A percentile compares a stretch with the other conserved stretches of the same genome.
phyloP scores from a whole-genome alignment of 2,113 vertebrate genomes.

The Tiliqua scincoides region DNA sequence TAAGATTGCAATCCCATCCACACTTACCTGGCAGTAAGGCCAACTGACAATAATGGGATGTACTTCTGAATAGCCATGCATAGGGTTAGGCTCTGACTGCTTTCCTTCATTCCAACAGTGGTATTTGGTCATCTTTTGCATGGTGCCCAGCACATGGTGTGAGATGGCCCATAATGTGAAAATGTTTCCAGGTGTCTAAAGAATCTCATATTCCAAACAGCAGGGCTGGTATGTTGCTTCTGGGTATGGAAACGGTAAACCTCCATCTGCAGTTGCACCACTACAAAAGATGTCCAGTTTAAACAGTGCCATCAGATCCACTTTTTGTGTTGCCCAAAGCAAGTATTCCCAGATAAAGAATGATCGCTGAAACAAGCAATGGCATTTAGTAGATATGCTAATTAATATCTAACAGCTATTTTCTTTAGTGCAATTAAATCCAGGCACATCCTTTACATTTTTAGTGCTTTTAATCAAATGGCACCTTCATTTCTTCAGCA shows the following conservation, averaged over 20 bases:
- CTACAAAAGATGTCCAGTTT: conserved; percentile 3
- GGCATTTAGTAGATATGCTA: conserved; percentile 55
- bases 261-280: not conserved
- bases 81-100: too few species aligned
- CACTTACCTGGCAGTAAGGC: too few species aligned
- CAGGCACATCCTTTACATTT: conserved; percentile 48
- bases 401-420: conserved; percentile 66
- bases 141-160: not conserved
- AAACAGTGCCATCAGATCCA: conserved; percentile 10
- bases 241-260: not conserved
- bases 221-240: not conserved
- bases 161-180: not conserved
- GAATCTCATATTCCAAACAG: not conserved
- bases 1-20: too few species aligned
- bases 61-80: too few species aligned
- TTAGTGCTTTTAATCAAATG: conserved; percentile 55
- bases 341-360: conserved; percentile 47
- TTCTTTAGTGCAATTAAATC: conserved; percentile 62
- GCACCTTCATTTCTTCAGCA: conserved; percentile 53
- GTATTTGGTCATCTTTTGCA: not conserved
- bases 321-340: conserved; percentile 48
- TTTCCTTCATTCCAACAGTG: not conserved
- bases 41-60: too few species aligned
- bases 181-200: not conserved
- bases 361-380: conserved; percentile 44